Conservation (phyloP, 2,888 invertebrate genomes). For the Lymantria dispar region DNA sequence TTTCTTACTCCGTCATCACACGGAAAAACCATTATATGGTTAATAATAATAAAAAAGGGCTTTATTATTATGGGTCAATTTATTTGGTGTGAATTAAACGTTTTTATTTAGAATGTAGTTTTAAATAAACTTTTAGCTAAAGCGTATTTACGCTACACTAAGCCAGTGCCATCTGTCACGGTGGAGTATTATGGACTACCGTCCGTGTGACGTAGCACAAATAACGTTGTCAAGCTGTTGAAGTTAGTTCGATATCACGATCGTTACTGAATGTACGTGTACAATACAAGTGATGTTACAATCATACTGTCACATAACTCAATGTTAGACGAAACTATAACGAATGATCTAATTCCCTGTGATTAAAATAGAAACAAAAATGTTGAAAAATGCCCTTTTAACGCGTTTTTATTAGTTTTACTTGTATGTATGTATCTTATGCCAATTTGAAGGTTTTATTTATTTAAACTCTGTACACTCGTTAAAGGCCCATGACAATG, state of each 20-base stretch:
- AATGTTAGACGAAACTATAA: not conserved
- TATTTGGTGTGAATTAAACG: too few relatives aligned
- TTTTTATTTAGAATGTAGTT: not conserved
- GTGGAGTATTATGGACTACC: slow-evolving; percentile 12
- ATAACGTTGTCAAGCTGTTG: slow-evolving; percentile 31
- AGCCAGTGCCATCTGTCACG: slow-evolving; percentile 34
- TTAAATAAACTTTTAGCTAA: not conserved
- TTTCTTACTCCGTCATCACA: too few relatives aligned
- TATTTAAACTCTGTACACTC: too few relatives aligned
- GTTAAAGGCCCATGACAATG: too few relatives aligned
- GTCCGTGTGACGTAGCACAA: slow-evolving; percentile 29
- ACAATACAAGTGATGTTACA: not conserved
- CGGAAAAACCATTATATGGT: too few relatives aligned
- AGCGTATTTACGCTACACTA: slow-evolving; percentile 4
- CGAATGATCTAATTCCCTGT: not conserved
- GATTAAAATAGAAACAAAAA: too few relatives aligned
- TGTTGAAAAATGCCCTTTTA: too few relatives aligned
- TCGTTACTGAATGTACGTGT: not conserved
- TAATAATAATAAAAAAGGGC: too few relatives aligned
- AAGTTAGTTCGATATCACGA: slow-evolving; percentile 1
- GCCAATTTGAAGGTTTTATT: too few relatives aligned
- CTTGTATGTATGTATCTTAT: too few relatives aligned
- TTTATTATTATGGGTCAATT: too few relatives aligned
- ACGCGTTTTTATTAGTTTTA: too few relatives aligned
- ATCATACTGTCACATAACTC: not conserved